Evolutionary conservation across 2,888 invertebrate genomes (phyloP), one percentile per base, ranked within the genome.

Genomic region (Dryobota labecula): DNA sequence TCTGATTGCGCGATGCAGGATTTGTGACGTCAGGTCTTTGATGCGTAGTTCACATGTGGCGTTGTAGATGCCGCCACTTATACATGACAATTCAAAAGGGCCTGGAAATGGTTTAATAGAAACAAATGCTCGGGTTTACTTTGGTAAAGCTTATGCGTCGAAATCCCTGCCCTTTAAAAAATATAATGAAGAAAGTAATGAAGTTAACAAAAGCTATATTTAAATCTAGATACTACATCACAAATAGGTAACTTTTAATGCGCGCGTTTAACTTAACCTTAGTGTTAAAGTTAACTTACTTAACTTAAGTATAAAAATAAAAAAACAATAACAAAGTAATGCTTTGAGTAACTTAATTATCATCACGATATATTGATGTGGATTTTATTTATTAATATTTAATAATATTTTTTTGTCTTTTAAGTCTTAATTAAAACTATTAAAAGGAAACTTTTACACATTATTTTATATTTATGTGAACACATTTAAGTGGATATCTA

Each of bases 281-380:
- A 76, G 6, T 36, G 27, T 49, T 75, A 75, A 15, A 45, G 11
- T 61, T 43, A 71, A 51, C 36, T 45, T 45, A 47, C 36, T 57
- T 51, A 51, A 20, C 9, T 27, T 41, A 51, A 51, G 9, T 20
- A 63, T 20, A 20, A 63, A 45, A 53, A 36, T 0, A 36, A 51
- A 47, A 57, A 41, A 69, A 73, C 13, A 20, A n/a, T 20, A 33
- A 77, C n/a, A 41, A 63, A 15, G 1, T 57, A 36, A 47, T 36
- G 15, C 65, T 63, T 18, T 70, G 47, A 45, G 60, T 82, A 76
- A 73, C 83, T 72, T 85, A 79, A 85, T 63, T 84, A 84, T 71
- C 63, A 86, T 84, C 84, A 86, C 83, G 83, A 76, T 80, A 66
- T 45, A 65, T 85, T 84, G 84, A 85, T 86, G 84, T 86, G 84